Evolutionary conservation across 92 coral and sea anemone genomes (phyloP), one percentile per base, ranked within the genome.

Genomic region (Pocillopora grandis): DNA sequence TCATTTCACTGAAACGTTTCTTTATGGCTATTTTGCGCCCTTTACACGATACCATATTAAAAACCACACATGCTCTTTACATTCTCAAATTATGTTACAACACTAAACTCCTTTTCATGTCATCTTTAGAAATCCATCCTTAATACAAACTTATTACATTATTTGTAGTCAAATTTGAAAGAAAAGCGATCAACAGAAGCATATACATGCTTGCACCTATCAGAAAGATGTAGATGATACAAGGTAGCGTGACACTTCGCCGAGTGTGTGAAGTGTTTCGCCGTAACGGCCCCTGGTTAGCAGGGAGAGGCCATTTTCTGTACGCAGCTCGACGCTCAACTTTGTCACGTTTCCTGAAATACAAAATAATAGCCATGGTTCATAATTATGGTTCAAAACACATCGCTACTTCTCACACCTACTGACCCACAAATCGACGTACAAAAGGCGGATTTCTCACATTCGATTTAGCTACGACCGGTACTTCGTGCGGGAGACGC

Each of bases 251-350:
- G 48, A 88, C 79, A 74, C 79, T 80, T 20, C 76, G 88, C 62
- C 69, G 71, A 19, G 80, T n/a, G 60, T 69, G 62, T 18, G 86
- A 66, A 69, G 57, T 78, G 84, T 71, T 77, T 19, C 73, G 80
- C 55, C 89, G 81, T 61, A 82, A 61, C 37, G 77, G 88, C 23
- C 72, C 67, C 27, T 66, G 78, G 33, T 88, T 76, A 48, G 82
- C 69, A 63, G 99, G 99, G 55, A 96, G 80, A 2, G 98, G 98
- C 91, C 95, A 90, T 27, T 78, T 85, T 80, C 92, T 88, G 80
- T 90, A 80, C 31, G 93, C 84, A 9, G 99, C 92, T 9, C 93
- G 88, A n/a, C 86, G 85, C 62, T 94, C 98, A 16, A 63, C 67
- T 80, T 80, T 92, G 58, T 87, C 92, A 55, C 98, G 93, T 58